A percentile compares a stretch with the other conserved stretches of the same genome.
Conservation (phyloP, 2,113 vertebrate species). For the Romanogobio albipinnatus region DNA sequence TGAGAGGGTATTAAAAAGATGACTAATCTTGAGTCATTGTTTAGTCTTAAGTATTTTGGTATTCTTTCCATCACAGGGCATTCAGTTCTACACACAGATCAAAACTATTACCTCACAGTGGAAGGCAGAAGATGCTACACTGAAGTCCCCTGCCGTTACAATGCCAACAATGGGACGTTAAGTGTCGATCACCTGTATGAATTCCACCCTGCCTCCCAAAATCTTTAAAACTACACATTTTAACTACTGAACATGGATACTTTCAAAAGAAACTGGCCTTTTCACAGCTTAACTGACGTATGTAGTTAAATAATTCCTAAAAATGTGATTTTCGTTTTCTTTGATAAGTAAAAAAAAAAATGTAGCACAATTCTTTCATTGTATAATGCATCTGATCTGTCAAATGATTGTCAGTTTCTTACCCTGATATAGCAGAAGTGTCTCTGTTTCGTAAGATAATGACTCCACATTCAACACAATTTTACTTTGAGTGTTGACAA, state of each 20-base stretch:
- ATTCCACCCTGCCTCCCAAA: neutral
- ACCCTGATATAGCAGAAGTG: neutral
- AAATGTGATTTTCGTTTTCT: neutral
- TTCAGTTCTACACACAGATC: slow-evolving; percentile 96
- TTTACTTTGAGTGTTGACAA: neutral
- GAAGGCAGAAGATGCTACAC: slow-evolving; percentile 94
- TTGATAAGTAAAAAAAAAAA: neutral
- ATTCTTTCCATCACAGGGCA: slow-evolving; percentile 78
- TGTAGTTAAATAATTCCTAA: slow-evolving; percentile 17
- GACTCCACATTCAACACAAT: slow-evolving; percentile 2
- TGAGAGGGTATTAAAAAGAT: slow-evolving; percentile 27
- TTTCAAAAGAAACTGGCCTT: neutral
- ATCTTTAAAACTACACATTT: neutral
- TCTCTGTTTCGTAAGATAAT: neutral
- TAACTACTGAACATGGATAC: slow-evolving; percentile 5
- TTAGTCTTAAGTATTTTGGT: slow-evolving; percentile 36
- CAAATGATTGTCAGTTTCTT: neutral
- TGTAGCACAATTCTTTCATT: neutral
- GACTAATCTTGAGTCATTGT: slow-evolving; percentile 45
- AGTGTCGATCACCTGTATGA: slow-evolving; percentile 35
- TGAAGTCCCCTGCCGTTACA: slow-evolving; percentile 88
- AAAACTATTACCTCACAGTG: slow-evolving; percentile 96
- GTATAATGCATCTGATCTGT: neutral
- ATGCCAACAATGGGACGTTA: slow-evolving; percentile 98
- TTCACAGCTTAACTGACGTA: neutral